These are phyloP conservation scores for Crotalus helleri DNA, from an alignment of 2,113 vertebrate species.

Conservation along the genomic window DNA sequence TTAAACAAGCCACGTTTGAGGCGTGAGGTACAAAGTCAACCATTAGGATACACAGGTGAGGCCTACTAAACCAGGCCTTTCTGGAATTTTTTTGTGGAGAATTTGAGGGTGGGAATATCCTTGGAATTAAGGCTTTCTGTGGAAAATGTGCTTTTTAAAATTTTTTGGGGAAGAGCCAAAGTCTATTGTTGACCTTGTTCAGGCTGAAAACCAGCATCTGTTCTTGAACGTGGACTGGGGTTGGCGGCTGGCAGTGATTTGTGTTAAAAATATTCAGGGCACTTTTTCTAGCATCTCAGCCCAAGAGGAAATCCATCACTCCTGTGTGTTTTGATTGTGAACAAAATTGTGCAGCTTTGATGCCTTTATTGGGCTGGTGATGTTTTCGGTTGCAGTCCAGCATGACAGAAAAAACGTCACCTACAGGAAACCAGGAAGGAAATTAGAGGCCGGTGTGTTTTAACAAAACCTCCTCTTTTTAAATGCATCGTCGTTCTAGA, in stretches of 20 bases:
- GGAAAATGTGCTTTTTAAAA: not conserved
- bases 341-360: not conserved
- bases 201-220: not conserved
- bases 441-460: not conserved
- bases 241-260: not conserved
- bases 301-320: not conserved
- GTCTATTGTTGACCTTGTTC: not conserved
- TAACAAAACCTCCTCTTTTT: not conserved
- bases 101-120: not conserved
- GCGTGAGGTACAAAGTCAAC: not conserved
- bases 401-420: not conserved
- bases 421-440: conserved; percentile 12
- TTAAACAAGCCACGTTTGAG: not conserved
- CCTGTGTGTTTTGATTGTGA: not conserved
- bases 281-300: not conserved
- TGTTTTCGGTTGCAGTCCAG: not conserved
- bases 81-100: not conserved
- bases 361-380: not conserved
- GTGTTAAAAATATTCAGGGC: not conserved
- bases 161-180: not conserved
- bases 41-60: not conserved
- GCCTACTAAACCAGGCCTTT: not conserved
- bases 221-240: not conserved
- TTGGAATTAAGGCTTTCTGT: not conserved
- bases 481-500: not conserved